Percentiles rank a stretch among this genome's conserved stretches.
Evolutionary conservation across 1,140 invertebrate genomes (phyloP).

Genomic region (Antheraea mylitta): DNA sequence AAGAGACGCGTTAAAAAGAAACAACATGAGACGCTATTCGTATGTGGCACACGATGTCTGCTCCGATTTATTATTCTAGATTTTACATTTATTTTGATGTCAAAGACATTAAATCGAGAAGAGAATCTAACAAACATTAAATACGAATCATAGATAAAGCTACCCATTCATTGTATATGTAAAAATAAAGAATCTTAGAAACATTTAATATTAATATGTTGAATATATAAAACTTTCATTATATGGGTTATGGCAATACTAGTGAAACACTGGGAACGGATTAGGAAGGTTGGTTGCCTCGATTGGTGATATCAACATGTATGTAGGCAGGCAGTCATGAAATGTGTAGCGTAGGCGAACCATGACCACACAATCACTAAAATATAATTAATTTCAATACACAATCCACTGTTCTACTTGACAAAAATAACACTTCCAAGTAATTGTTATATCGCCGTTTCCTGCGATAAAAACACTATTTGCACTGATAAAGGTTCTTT

Average conservation of each 20-base stretch:
- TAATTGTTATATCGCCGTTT: neutral
- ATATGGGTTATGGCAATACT: neutral
- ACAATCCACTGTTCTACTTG: neutral
- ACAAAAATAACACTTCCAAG: neutral
- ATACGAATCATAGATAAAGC: too few relatives aligned
- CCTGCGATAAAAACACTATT: neutral
- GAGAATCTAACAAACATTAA: too few relatives aligned
- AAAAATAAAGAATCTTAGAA: too few relatives aligned
- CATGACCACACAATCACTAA: constrained; percentile 7
- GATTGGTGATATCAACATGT: constrained; percentile 36
- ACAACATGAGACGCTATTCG: too few relatives aligned
- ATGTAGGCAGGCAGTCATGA: constrained; percentile 1
- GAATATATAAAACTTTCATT: too few relatives aligned
- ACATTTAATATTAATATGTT: too few relatives aligned
- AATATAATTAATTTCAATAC: neutral
- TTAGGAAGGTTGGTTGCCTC: neutral
- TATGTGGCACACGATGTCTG: too few relatives aligned
- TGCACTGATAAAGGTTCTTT: neutral
- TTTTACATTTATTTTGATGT: too few relatives aligned
- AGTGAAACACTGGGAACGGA: neutral
- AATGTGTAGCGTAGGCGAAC: constrained; percentile 9
- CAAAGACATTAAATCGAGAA: too few relatives aligned
- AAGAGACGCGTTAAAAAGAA: too few relatives aligned
- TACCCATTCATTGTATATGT: too few relatives aligned
- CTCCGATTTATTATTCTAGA: too few relatives aligned